phyloP scores from a whole-genome alignment of 2,888 invertebrate genomes.

The Teleiodes luculella region DNA sequence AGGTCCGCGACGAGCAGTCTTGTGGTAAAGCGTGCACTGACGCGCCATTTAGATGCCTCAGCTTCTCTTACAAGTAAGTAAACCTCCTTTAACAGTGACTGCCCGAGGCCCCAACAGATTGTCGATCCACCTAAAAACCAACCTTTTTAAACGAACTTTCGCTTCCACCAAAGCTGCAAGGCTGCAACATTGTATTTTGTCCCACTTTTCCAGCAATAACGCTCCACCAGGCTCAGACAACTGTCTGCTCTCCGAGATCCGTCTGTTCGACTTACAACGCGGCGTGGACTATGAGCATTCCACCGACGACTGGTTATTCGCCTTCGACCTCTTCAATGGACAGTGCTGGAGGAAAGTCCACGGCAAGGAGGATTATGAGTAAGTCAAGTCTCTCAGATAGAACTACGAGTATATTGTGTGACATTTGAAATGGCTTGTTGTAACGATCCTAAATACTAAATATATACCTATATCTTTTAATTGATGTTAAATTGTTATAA shows the following conservation, averaged over 20 bases:
- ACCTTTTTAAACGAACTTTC: too few relatives aligned
- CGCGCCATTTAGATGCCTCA: conserved; percentile 83
- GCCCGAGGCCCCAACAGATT: not conserved
- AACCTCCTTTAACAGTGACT: not conserved
- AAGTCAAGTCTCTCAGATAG: too few relatives aligned
- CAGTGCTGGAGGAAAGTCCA: conserved; percentile 76
- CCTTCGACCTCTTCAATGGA: conserved; percentile 83
- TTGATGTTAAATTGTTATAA: too few relatives aligned
- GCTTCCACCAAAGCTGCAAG: too few relatives aligned
- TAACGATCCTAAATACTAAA: too few relatives aligned
- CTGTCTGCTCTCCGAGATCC: conserved; percentile 87
- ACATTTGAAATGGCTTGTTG: too few relatives aligned
- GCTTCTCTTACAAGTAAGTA: conserved; percentile 82
- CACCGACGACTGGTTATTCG: conserved; percentile 83
- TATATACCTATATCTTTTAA: too few relatives aligned
- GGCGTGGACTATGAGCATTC: conserved; percentile 86
- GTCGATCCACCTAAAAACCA: too few relatives aligned
- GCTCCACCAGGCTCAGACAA: conserved; percentile 71
- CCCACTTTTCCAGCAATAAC: conserved; percentile 45
- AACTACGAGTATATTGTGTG: too few relatives aligned
- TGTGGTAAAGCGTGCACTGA: conserved; percentile 84
- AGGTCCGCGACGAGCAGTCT: conserved; percentile 80
- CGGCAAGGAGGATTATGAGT: conserved; percentile 48
- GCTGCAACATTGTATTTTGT: too few relatives aligned
- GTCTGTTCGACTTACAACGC: conserved; percentile 85